Evolutionary conservation across 2,888 invertebrate species (phyloP).

Genomic region (Chloromyia formosa): DNA sequence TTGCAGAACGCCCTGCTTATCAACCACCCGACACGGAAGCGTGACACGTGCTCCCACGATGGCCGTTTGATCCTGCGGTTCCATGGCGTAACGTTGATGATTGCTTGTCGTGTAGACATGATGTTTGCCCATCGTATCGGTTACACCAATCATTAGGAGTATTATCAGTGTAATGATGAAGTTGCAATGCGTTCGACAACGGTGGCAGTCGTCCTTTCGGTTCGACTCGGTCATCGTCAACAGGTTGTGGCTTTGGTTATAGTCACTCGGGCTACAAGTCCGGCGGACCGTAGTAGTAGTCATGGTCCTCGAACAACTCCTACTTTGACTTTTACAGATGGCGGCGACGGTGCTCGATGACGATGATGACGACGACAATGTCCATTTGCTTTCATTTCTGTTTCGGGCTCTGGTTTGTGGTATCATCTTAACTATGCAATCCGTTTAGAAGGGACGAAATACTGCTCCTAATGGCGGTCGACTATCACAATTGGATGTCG

Average conservation of each 20-base stretch:
- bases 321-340: background rate
- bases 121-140: conserved; percentile 41
- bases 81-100: conserved; percentile 88
- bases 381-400: conserved; percentile 5
- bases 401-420: conserved; percentile 14
- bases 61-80: conserved; percentile 90
- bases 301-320: background rate
- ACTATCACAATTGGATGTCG: background rate
- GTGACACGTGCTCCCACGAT: conserved; percentile 88
- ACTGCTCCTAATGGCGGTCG: background rate
- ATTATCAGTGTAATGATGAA: conserved; percentile 43
- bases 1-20: conserved; percentile 89
- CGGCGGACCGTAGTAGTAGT: no score
- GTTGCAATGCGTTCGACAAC: conserved; percentile 30
- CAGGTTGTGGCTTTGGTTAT: background rate
- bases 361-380: background rate
- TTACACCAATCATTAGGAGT: conserved; percentile 44
- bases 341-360: background rate
- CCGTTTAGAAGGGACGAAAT: conserved; percentile 1
- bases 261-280: background rate
- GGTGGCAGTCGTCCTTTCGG: conserved; percentile 16
- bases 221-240: background rate
- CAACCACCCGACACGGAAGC: conserved; percentile 87
- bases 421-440: conserved; percentile 38
- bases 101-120: conserved; percentile 47